These are phyloP conservation scores for Lapara coniferarum DNA, from an alignment of 2,888 invertebrate genomes.

Conservation along the genomic window DNA sequence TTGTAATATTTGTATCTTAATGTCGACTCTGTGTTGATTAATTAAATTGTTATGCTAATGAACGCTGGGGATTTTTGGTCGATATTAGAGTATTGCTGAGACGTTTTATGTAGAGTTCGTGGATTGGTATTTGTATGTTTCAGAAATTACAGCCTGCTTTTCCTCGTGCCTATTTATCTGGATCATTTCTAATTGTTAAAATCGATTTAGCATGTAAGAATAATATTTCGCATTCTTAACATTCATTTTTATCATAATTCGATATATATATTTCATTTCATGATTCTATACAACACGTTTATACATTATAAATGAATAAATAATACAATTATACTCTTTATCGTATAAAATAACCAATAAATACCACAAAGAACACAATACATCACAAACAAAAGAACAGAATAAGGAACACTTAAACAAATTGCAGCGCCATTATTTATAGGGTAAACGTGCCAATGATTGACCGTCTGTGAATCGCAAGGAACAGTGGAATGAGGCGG, in stretches of 20 bases:
- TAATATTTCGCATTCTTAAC: no score
- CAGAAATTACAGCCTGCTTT: not conserved
- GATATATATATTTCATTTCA: no score
- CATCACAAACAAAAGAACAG: slow-evolving; percentile 33
- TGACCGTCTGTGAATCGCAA: slow-evolving; percentile 67
- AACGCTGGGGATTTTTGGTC: slow-evolving; percentile 66
- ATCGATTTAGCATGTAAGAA: no score
- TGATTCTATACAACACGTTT: no score
- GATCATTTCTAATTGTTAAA: no score
- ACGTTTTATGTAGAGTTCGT: not conserved
- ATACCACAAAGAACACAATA: slow-evolving; percentile 27
- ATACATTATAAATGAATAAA: not conserved
- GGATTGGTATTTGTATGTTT: not conserved
- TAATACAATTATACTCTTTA: not conserved
- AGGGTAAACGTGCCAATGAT: slow-evolving; percentile 57
- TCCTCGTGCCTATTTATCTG: not conserved
- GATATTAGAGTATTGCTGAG: slow-evolving; percentile 30
- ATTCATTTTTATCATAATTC: no score
- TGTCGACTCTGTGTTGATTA: slow-evolving; percentile 64
- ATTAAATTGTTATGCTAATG: slow-evolving; percentile 78
- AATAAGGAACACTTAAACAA: slow-evolving; percentile 29
- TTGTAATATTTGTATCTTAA: slow-evolving; percentile 49
- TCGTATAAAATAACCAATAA: not conserved
- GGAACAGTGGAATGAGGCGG: slow-evolving; percentile 54
- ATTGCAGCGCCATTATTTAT: slow-evolving; percentile 50